These are phyloP conservation scores for Lophochroa leadbeateri DNA, from an alignment of 2,113 vertebrate species.

Conservation along the genomic window DNA sequence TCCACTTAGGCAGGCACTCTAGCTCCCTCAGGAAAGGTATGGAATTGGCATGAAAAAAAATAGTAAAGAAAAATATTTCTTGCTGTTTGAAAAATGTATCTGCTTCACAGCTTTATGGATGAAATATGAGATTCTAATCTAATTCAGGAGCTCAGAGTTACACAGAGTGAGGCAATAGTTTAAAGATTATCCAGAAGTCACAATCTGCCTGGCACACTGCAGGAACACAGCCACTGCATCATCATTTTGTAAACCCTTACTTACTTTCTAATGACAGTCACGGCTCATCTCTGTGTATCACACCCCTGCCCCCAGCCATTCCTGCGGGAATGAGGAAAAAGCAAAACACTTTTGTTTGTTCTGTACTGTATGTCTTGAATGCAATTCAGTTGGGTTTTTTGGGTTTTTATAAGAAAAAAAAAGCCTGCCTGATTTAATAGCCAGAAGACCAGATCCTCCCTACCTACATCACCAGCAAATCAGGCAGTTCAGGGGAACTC, in stretches of 20 bases:
- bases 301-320: not conserved
- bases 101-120: not conserved
- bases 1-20: not conserved
- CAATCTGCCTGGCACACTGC: not conserved
- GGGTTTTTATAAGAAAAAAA: not conserved
- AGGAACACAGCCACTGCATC: not conserved
- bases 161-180: not conserved
- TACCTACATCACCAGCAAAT: not conserved
- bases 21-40: not conserved
- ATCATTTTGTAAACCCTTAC: not conserved
- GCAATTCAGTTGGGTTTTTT: not conserved
- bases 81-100: constrained; percentile 6
- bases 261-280: not conserved
- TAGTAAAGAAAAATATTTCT: not conserved
- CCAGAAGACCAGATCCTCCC: not conserved
- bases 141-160: not conserved
- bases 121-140: constrained; percentile 3
- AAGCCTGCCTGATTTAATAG: not conserved
- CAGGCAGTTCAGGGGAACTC: not conserved
- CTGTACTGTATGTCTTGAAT: not conserved
- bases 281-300: not conserved
- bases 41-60: not conserved
- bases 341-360: not conserved
- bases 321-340: not conserved
- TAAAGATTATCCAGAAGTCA: constrained; percentile 1